phyloP scores from a whole-genome alignment of 2,888 invertebrate genomes.

The Pinctada fucata region DNA sequence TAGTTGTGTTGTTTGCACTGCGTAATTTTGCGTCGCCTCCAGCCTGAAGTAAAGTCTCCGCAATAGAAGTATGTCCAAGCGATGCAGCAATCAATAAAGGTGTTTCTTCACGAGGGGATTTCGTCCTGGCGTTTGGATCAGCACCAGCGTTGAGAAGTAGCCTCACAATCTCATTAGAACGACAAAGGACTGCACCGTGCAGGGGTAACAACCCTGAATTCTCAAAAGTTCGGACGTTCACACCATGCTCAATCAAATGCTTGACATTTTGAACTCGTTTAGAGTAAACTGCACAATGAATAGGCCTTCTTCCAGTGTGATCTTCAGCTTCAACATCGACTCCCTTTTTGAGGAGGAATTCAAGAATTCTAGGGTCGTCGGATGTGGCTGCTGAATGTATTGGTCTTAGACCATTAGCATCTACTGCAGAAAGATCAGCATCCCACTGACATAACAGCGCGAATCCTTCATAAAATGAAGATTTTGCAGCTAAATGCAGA shows the following conservation, averaged over 20 bases:
- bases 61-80: constrained; percentile 33
- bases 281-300: constrained; percentile 31
- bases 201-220: constrained; percentile 46
- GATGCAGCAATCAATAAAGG: constrained; percentile 42
- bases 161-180: constrained; percentile 22
- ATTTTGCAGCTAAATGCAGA: constrained; percentile 55
- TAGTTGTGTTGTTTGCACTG: constrained; percentile 19
- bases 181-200: constrained; percentile 36
- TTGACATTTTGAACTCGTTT: constrained; percentile 27
- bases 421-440: constrained; percentile 50
- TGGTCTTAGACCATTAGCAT: constrained; percentile 51
- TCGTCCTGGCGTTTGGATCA: constrained; percentile 35
- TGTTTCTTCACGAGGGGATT: constrained; percentile 24
- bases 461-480: constrained; percentile 48
- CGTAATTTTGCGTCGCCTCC: constrained; percentile 19
- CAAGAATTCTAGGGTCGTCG: constrained; percentile 34
- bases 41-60: constrained; percentile 21
- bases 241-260: constrained; percentile 24
- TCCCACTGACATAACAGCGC: constrained; percentile 50
- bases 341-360: constrained; percentile 45
- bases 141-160: constrained; percentile 38
- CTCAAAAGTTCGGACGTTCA: constrained; percentile 41
- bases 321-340: constrained; percentile 35
- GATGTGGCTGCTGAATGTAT: constrained; percentile 48
- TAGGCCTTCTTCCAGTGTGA: constrained; percentile 14